phyloP scores from a whole-genome alignment of 2,888 invertebrate species.

The Callyntrura sp. region DNA sequence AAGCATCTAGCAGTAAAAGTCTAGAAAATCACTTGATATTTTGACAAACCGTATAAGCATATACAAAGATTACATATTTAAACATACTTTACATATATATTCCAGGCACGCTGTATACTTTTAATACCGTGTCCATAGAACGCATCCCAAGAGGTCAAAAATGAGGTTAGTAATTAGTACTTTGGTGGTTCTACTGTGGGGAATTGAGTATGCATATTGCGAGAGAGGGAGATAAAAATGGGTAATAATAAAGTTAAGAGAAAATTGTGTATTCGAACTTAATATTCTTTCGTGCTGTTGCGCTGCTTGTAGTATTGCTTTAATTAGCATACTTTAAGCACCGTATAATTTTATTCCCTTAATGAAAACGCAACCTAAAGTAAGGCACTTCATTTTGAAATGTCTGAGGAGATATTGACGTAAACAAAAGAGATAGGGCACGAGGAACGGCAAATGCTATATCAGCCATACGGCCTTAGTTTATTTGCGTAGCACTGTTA shows the following conservation, averaged over 20 bases:
- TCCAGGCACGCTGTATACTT: too few species aligned
- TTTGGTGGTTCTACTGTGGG: background rate
- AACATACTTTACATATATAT: too few species aligned
- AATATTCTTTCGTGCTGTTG: background rate
- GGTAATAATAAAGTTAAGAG: background rate
- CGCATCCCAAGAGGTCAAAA: background rate
- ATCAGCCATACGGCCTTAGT: too few species aligned
- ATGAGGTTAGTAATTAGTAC: constrained; percentile 19
- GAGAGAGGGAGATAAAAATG: background rate
- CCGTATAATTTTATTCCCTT: background rate
- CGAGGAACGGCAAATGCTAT: too few species aligned
- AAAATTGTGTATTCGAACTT: background rate
- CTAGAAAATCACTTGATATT: too few species aligned
- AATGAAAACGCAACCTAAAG: background rate
- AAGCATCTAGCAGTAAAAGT: too few species aligned
- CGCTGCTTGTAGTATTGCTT: background rate
- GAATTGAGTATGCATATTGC: background rate
- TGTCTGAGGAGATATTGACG: background rate
- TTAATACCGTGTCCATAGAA: too few species aligned
- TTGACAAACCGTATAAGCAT: too few species aligned
- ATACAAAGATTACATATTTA: too few species aligned
- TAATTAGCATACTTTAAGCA: background rate
- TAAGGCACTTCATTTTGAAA: background rate
- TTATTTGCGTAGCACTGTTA: too few species aligned
- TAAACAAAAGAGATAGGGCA: too few species aligned